A percentile compares a stretch with the other conserved stretches of the same genome.
Conservation (phyloP, 2,113 vertebrate species). For the Calyptommatus sinebrachiatus region DNA sequence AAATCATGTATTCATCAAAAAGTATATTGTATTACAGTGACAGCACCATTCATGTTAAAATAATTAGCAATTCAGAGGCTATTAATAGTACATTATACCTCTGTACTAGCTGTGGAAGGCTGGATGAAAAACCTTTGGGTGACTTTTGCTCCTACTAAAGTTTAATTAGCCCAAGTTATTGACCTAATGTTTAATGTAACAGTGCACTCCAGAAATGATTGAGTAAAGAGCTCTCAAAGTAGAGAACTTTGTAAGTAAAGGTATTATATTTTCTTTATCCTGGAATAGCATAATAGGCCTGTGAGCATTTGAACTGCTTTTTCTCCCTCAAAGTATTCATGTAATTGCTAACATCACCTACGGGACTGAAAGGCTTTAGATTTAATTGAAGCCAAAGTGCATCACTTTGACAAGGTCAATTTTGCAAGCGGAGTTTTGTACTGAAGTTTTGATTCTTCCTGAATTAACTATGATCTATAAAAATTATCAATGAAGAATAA, state of each 20-base stretch:
- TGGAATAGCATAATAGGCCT: constrained; percentile 58
- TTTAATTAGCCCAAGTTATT: constrained; percentile 77
- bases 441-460: constrained; percentile 64
- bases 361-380: constrained; percentile 69
- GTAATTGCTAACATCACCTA: constrained; percentile 73
- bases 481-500: constrained; percentile 69
- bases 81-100: constrained; percentile 70
- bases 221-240: constrained; percentile 73
- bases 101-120: constrained; percentile 69
- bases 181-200: constrained; percentile 78
- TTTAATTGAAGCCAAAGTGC: constrained; percentile 72
- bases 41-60: constrained; percentile 72
- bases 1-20: constrained; percentile 64
- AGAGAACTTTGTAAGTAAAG: constrained; percentile 67
- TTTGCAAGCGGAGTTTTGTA: constrained; percentile 62
- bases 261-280: constrained; percentile 58
- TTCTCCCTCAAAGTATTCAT: constrained; percentile 66
- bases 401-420: constrained; percentile 73
- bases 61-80: constrained; percentile 74
- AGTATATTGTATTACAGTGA: constrained; percentile 67
- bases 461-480: constrained; percentile 69
- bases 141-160: constrained; percentile 78
- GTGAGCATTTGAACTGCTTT: constrained; percentile 65
- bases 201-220: constrained; percentile 71
- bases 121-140: constrained; percentile 76